Evolutionary conservation across 2,113 vertebrate species (phyloP).

Genomic region (Neoarius graeffei): DNA sequence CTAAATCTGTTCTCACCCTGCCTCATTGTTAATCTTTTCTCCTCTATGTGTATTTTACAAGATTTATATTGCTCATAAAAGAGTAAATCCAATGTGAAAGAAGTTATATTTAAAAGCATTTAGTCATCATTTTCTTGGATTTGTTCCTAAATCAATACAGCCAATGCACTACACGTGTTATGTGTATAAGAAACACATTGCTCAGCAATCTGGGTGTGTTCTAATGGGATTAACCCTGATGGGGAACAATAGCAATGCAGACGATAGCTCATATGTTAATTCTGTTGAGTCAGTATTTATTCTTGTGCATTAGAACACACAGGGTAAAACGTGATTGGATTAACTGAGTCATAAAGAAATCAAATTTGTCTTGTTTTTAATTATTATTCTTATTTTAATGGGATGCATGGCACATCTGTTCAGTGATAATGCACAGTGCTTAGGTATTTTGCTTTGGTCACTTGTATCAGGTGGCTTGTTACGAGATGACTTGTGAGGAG

Average conservation of each 20-base stretch:
- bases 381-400: neutral
- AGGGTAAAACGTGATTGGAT: constrained; percentile 9
- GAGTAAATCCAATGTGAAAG: constrained; percentile 10
- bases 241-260: constrained; percentile 5
- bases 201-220: constrained; percentile 19
- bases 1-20: neutral
- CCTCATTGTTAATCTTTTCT: neutral
- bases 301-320: neutral
- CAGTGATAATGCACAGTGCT: neutral
- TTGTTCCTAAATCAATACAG: constrained; percentile 28
- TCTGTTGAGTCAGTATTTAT: constrained; percentile 19
- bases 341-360: neutral
- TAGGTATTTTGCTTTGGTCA: neutral
- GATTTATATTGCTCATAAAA: neutral
- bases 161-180: constrained; percentile 22
- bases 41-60: neutral
- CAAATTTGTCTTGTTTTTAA: neutral
- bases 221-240: constrained; percentile 23
- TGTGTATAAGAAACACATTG: constrained; percentile 23
- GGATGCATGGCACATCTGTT: neutral
- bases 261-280: constrained; percentile 21
- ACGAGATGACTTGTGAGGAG: neutral
- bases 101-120: constrained; percentile 33
- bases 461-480: neutral
- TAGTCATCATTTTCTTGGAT: constrained; percentile 2